Base-by-base conservation (phyloP, 2,797 vertebrate species). In the Acestrorhynchus altus region DNA sequence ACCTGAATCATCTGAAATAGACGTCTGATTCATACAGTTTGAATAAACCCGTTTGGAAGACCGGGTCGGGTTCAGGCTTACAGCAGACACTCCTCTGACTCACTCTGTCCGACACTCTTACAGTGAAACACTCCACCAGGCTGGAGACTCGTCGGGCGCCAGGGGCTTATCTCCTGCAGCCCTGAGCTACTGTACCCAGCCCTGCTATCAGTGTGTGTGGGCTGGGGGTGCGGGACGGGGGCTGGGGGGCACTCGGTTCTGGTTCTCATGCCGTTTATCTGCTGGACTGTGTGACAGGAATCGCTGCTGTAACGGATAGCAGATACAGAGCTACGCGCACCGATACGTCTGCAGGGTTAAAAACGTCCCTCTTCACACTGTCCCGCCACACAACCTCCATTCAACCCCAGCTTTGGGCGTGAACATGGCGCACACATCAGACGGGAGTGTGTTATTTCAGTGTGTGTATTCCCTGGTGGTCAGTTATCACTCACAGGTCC, bases 201-300 rank as follows among this genome's bases (percentile, higher is more conserved):
- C 51, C 47, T 49, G 46, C 76, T 86, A 83, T 87, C 85, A 72
- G 70, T 70, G 47, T 28, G 63, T 74, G 67, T 24, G 66, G 63
- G 78, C 44, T 35, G 49, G n/a, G 1, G 42, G 52, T 68, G n/a
- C 42, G 12, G 59, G 24, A 40, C 44, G 71, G 73, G 12, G 44
- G 44, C 8, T 20, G 8, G 46, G 74, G 68, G 82, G 81, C 68
- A 35, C 56, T 52, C 16, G 12, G 56, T 71, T 81, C 76, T 79
- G 69, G 75, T 87, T 89, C 88, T 81, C 88, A 87, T 76, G 79
- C 65, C 20, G 13, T 56, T 81, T 88, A 89, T 89, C 88, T 76
- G 72, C 51, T 81, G 49, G 73, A 80, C 83, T 87, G 78, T 85
- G 85, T 79, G 80, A 81, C 84, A 86, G 84, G 88, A 85, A 86